Percentiles rank a stretch among this genome's conserved stretches.
Conservation (phyloP, 92 coral and sea anemone species). For the Phenganax subtilis region DNA sequence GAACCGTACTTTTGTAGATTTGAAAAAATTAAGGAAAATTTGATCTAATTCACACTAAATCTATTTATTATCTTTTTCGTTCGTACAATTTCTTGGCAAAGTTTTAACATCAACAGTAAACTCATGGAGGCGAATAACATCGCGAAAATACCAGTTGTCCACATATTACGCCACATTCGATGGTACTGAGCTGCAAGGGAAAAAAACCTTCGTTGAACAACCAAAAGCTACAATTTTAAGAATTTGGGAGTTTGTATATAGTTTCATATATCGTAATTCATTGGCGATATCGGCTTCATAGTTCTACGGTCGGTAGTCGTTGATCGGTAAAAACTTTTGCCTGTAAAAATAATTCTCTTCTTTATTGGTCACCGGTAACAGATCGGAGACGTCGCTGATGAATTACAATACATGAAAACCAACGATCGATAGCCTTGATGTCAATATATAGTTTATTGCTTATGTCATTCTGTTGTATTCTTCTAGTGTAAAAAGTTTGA, state of each 20-base stretch:
- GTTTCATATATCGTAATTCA: too few species aligned
- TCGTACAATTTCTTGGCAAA: constrained; percentile 30
- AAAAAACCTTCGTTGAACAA: neutral
- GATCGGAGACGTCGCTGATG: too few species aligned
- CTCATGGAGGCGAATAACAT: constrained; percentile 13
- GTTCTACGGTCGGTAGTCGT: too few species aligned
- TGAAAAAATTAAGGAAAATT: neutral
- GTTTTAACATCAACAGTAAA: constrained; percentile 26
- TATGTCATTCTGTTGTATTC: neutral
- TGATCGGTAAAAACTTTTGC: too few species aligned
- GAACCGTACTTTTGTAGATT: neutral
- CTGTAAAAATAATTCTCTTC: too few species aligned
- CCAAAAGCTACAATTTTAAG: too few species aligned
- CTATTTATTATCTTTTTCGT: constrained; percentile 30
- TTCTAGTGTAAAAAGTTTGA: neutral
- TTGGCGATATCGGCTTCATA: too few species aligned
- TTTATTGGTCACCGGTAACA: too few species aligned
- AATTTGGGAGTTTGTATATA: too few species aligned
- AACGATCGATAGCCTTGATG: neutral
- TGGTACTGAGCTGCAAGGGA: constrained; percentile 5
- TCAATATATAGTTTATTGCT: neutral
- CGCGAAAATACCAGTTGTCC: constrained; percentile 37
- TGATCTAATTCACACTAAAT: constrained; percentile 6
- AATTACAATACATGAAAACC: too few species aligned
- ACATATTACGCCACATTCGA: constrained; percentile 37